Base-by-base conservation (phyloP, 2,888 invertebrate species). In the Lepidocyrtinus sp. region DNA sequence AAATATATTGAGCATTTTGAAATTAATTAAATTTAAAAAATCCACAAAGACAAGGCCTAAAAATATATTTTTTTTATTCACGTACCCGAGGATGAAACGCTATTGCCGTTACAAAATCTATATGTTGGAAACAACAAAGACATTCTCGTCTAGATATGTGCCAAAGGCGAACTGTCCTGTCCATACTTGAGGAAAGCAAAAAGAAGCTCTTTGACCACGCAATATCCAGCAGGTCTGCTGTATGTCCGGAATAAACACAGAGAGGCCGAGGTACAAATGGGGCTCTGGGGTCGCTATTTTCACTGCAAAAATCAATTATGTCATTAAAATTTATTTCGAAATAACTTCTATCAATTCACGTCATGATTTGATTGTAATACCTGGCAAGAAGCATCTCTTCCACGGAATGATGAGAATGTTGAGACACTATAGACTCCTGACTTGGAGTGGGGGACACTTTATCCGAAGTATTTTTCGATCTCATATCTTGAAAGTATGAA, bases 131-230 rank as follows among this genome's bases (percentile, higher is more conserved):
- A 88, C 98, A 98, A 88, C 99, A 99, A 0, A 99, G 92, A 88
- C 99, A 99, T 89, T 99, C 99, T 87, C 96, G 94, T 46, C 99
- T 91, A 0, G 98, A 97, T 82, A 99, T 96, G 89, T 99, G 99
- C 99, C 99, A 99, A 80, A 99, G 90, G 67, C 96, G 91, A 1
- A 99, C 99, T 0, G 99, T 99, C 89, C 98, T 97, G 89, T 99
- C 98, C 98, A 98, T 98, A 1, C 97, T 98, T 45, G 97, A 97
- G 0, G 98, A 97, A n/a, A 99, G 90, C 70, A 99, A 93, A 88
- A 99, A 99, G 89, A 98, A 97, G 90, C 98, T 98, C 90, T 98
- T 99, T 0, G 98, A 99, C 99, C 99, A 99, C 3, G 97, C 96
- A 0, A 99, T 94, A 89, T 99, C 99, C 0, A 99, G 91, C 1